phyloP scores from a whole-genome alignment of 2,888 invertebrate genomes.

The Neria commutata region DNA sequence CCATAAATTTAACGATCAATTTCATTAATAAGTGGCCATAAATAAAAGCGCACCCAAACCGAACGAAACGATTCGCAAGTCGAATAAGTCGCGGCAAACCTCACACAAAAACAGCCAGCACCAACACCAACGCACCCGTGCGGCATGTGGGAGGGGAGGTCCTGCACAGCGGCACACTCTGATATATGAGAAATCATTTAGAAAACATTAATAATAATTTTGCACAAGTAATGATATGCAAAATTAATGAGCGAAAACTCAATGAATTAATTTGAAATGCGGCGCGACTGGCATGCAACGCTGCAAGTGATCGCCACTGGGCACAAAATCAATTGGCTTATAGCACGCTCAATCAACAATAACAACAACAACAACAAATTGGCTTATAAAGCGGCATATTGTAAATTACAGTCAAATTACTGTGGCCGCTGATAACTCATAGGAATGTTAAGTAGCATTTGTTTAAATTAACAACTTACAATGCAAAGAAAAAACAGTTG shows the following conservation, averaged over 20 bases:
- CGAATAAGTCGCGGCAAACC: too few relatives aligned
- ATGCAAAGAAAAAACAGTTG: background rate
- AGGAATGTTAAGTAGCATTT: too few relatives aligned
- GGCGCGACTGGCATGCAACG: constrained; percentile 42
- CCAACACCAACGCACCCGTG: constrained; percentile 1
- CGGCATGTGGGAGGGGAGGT: background rate
- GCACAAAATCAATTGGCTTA: constrained; percentile 17
- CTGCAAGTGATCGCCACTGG: background rate
- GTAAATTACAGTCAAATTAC: constrained; percentile 44
- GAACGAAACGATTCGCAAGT: constrained; percentile 2
- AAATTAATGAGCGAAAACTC: constrained; percentile 48
- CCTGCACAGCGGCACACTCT: background rate
- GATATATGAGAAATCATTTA: constrained; percentile 14
- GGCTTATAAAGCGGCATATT: constrained; percentile 50
- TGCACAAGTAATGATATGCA: constrained; percentile 33
- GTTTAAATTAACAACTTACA: too few relatives aligned
- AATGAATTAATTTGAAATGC: constrained; percentile 52
- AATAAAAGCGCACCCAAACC: constrained; percentile 25
- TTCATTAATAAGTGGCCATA: constrained; percentile 49
- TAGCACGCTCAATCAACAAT: constrained; percentile 42
- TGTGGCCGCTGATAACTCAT: constrained; percentile 43
- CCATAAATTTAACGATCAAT: constrained; percentile 56
- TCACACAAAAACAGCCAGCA: constrained; percentile 3
- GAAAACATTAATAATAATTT: constrained; percentile 25
- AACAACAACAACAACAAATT: constrained; percentile 49